phyloP scores from a whole-genome alignment of 1,140 invertebrate species.

The Sitodiplosis mosellana region DNA sequence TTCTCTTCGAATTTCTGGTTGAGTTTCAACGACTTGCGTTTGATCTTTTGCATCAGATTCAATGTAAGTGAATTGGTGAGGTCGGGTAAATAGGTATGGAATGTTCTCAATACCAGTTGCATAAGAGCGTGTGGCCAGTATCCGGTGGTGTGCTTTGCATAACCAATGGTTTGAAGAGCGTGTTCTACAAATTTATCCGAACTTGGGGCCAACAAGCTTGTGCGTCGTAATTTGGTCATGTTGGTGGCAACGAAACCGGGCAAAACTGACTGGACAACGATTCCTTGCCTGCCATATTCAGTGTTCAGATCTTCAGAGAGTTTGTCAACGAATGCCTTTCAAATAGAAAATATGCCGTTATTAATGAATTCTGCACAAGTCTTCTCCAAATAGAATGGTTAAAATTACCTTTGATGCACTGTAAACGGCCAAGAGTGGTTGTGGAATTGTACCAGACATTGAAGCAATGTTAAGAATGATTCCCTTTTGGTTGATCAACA shows the following conservation, averaged over 20 bases:
- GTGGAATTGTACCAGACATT: conserved; percentile 55
- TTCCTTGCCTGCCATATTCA: conserved; percentile 60
- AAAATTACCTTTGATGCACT: conserved; percentile 54
- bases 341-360: no score
- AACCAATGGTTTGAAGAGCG: conserved; percentile 55
- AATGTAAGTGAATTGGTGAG: neutral
- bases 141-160: neutral
- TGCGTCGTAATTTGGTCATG: conserved; percentile 69
- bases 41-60: neutral
- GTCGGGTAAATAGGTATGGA: neutral
- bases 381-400: neutral
- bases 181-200: conserved; percentile 58
- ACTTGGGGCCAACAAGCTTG: conserved; percentile 62
- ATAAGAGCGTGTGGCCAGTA: conserved; percentile 1
- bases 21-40: neutral
- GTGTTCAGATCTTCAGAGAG: conserved; percentile 59
- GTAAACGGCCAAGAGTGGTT: conserved; percentile 73
- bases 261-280: conserved; percentile 66
- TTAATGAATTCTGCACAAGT: neutral
- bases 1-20: no score
- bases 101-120: neutral
- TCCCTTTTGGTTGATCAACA: conserved; percentile 69
- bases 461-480: conserved; percentile 89
- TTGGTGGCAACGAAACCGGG: conserved; percentile 86
- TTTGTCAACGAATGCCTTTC: conserved; percentile 57